Evolutionary conservation across 2,797 vertebrate species (phyloP).

Genomic region (Pangasius djambal): DNA sequence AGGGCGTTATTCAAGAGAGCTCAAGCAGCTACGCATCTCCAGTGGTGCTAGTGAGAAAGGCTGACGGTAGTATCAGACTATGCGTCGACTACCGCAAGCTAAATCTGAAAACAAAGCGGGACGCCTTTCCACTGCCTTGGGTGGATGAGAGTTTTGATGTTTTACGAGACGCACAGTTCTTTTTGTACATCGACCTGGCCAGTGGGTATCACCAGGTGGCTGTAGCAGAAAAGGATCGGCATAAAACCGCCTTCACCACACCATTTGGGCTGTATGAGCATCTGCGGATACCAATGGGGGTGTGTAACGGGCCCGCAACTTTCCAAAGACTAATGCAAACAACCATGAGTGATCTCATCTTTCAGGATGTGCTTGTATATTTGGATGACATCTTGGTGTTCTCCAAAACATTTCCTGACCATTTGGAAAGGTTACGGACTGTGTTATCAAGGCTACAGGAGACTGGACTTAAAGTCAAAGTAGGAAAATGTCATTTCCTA

Average conservation of each 20-base stretch:
- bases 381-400: not conserved
- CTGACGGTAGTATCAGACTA: no score
- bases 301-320: not conserved
- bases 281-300: not conserved
- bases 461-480: not conserved
- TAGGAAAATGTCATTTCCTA: no score
- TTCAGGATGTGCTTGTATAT: slow-evolving; percentile 33
- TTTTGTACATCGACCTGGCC: not conserved
- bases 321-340: slow-evolving; percentile 36
- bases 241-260: not conserved
- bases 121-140: no score
- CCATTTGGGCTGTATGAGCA: not conserved
- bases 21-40: no score
- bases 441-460: not conserved
- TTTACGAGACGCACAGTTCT: not conserved
- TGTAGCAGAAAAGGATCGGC: not conserved
- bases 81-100: no score
- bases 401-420: not conserved
- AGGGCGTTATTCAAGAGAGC: not conserved
- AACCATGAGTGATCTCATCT: slow-evolving; percentile 28
- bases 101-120: no score
- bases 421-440: slow-evolving; percentile 4
- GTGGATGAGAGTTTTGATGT: not conserved
- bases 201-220: not conserved
- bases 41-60: no score